Percentiles rank a stretch among this genome's conserved stretches.
Conservation (phyloP, 1,140 invertebrate genomes). For the Samia ricini region DNA sequence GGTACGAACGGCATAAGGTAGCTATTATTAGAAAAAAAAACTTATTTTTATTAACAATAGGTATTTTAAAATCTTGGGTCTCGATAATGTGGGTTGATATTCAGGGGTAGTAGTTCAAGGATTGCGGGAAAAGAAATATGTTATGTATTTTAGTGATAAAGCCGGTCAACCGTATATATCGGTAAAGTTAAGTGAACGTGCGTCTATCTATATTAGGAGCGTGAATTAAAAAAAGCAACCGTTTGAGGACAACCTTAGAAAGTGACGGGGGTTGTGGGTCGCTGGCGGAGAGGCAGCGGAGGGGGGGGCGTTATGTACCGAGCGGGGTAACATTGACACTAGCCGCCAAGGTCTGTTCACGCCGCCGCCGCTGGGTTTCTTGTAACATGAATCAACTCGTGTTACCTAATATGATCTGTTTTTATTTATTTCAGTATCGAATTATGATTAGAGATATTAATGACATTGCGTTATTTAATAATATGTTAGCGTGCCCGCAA, state of each 20-base stretch:
- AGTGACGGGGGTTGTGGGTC: conserved; percentile 28
- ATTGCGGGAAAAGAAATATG: neutral
- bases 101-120: neutral
- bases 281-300: no score
- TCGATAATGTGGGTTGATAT: no score
- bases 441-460: neutral
- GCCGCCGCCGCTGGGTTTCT: neutral
- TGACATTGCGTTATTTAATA: no score
- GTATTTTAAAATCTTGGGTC: no score
- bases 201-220: neutral
- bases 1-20: no score
- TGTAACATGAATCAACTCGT: conserved; percentile 5
- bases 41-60: no score
- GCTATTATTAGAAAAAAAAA: no score
- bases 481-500: no score
- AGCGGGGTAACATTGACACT: conserved; percentile 19
- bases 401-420: conserved; percentile 2
- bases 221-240: conserved; percentile 8
- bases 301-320: neutral
- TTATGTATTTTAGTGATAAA: neutral
- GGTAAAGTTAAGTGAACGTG: neutral
- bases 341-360: conserved; percentile 23
- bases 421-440: neutral
- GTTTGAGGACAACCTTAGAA: conserved; percentile 15
- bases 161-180: neutral